Evolutionary conservation across 92 coral and sea anemone genomes (phyloP), one percentile per base, ranked within the genome.

Genomic region (Meandrina meandrites): DNA sequence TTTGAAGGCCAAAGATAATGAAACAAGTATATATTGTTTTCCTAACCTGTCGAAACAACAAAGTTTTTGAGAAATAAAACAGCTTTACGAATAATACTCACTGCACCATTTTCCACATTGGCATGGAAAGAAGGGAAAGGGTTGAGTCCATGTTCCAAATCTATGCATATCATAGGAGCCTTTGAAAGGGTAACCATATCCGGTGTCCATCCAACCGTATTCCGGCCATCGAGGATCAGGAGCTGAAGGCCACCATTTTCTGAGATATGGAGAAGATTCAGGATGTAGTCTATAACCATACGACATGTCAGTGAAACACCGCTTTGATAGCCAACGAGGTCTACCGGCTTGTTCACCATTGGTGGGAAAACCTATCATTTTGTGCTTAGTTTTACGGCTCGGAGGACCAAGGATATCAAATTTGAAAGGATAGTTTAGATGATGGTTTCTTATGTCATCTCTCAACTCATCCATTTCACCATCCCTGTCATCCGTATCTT

Each of bases 141-240:
- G 62, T 48, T 82, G 78, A 70, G 22, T 32, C 67, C 78, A 82
- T 5, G 50, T 42, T 30, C 50, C 78, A 22, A 15, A 31, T 82
- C 78, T 42, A 24, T 32, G 67, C n/a, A 35, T 34, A 28, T 17
- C 24, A 47, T 64, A 35, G 14, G 83, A 28, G 8, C 73, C 83
- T 57, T 9, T 5, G 21, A 35, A 24, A 42, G 85, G 40, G n/a
- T 37, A 81, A 31, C 74, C 58, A 16, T 21, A 69, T 68, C 86
- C 86, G n/a, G n/a, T n/a, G 32, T 82, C 86, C 60, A 1, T 12
- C 78, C 86, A 82, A 14, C 79, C 51, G 76, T 82, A 82, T 42
- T 70, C 78, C 21, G 86, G 78, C 86, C 86, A 82, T 24, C 36
- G 51, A 48, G 79, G 13, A 15, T 82, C 27, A 48, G 56, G 62